These are phyloP conservation scores for Dolichotis patagonum DNA, from an alignment of 2,113 vertebrate species.

Conservation along the genomic window DNA sequence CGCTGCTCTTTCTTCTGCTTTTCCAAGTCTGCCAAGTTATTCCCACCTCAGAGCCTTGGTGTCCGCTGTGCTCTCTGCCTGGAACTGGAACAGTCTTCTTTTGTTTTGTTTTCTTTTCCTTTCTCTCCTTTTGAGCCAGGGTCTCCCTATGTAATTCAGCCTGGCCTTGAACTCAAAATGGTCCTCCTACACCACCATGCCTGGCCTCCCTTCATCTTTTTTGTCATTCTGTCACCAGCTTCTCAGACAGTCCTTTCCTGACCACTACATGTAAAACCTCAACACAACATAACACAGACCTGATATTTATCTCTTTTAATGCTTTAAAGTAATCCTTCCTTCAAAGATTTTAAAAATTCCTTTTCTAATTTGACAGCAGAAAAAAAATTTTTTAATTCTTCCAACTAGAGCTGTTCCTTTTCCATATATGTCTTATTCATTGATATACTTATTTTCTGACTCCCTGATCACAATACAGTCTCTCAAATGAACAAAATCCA, in stretches of 20 bases:
- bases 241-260: not conserved
- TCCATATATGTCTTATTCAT: not conserved
- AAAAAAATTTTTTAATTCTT: not conserved
- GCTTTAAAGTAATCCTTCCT: not conserved
- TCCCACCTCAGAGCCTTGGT: not conserved
- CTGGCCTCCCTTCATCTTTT: not conserved
- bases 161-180: not conserved
- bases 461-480: not conserved
- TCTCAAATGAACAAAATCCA: not conserved
- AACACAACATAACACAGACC: not conserved
- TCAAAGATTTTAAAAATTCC: not conserved
- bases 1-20: not conserved
- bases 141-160: not conserved
- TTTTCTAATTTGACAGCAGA: not conserved
- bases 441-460: not conserved
- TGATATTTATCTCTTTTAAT: not conserved
- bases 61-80: not conserved
- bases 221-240: not conserved
- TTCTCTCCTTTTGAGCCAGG: not conserved
- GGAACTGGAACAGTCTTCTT: not conserved
- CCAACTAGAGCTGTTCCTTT: not conserved
- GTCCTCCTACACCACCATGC: too few relatives aligned
- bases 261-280: not conserved
- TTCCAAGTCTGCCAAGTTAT: not conserved
- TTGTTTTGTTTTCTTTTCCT: not conserved